These are phyloP conservation scores for Antechinus stuartii DNA, from an alignment of 2,113 vertebrate genomes.

Conservation along the genomic window DNA sequence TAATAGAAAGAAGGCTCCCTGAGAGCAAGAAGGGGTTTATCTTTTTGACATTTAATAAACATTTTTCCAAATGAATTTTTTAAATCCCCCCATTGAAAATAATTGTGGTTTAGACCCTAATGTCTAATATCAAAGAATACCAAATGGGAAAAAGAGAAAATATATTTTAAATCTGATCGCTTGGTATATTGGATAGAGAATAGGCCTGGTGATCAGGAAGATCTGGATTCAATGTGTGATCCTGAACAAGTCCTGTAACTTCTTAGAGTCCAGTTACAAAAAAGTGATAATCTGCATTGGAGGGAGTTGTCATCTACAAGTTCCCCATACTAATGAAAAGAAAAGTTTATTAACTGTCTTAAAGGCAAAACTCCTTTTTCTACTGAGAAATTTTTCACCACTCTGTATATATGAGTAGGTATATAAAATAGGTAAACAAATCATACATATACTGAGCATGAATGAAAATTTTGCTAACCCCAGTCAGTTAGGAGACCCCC, in stretches of 20 bases:
- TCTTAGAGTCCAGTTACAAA: background rate
- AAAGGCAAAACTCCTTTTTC: too few species aligned
- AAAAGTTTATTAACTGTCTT: background rate
- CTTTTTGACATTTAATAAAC: background rate
- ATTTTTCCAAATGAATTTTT: background rate
- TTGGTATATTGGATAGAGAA: background rate
- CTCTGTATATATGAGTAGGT: too few species aligned
- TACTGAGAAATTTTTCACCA: too few species aligned
- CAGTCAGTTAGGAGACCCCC: too few species aligned
- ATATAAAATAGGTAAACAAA: too few species aligned
- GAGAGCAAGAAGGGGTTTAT: background rate
- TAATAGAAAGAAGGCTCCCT: background rate
- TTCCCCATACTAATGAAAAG: background rate
- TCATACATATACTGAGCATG: too few species aligned
- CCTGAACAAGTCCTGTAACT: background rate
- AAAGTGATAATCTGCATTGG: background rate
- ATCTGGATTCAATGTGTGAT: background rate
- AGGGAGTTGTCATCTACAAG: background rate
- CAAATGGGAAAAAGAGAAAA: background rate
- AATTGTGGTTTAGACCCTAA: background rate
- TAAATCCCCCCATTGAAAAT: background rate
- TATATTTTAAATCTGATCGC: background rate
- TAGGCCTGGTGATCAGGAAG: background rate
- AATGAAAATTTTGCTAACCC: too few species aligned
- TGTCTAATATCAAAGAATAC: background rate